Percentiles rank a stretch among this genome's conserved stretches.
Conservation (phyloP, 1,140 invertebrate species). For the Bathynomus jamesi region DNA sequence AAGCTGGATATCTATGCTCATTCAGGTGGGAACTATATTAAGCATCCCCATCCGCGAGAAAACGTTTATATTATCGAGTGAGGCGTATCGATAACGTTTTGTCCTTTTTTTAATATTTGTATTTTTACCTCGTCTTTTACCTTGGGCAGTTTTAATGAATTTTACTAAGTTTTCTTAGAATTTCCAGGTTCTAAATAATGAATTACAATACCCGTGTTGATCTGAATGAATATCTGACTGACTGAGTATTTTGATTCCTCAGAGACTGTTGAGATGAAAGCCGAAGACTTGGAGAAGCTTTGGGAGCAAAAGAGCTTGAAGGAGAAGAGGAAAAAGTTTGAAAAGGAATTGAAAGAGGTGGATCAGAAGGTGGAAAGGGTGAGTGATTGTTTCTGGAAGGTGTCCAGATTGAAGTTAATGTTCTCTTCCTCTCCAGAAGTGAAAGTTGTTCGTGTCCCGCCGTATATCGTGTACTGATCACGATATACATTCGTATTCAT, state of each 20-base stretch:
- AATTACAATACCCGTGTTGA: too few species aligned
- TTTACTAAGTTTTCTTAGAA: too few species aligned
- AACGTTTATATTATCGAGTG: neutral
- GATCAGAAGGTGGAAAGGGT: conserved; percentile 79
- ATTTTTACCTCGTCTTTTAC: too few species aligned
- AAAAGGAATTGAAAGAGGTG: conserved; percentile 76
- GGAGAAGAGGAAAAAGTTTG: conserved; percentile 71
- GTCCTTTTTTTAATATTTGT: neutral
- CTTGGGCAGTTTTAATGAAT: too few species aligned
- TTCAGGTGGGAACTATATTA: neutral
- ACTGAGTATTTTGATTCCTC: too few species aligned
- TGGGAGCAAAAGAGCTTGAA: conserved; percentile 69
- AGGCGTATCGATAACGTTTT: neutral
- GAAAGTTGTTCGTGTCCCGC: too few species aligned
- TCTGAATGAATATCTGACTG: too few species aligned
- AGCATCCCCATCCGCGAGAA: neutral
- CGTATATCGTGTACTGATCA: too few species aligned
- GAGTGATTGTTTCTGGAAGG: conserved; percentile 13
- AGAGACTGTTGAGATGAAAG: conserved; percentile 39
- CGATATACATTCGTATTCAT: too few species aligned
- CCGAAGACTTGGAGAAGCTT: conserved; percentile 69
- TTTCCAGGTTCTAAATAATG: too few species aligned
- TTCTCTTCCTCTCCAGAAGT: neutral
- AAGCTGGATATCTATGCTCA: neutral
- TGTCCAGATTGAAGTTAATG: neutral